phyloP scores from a whole-genome alignment of 2,888 invertebrate genomes.

The Acleris sparsana region DNA sequence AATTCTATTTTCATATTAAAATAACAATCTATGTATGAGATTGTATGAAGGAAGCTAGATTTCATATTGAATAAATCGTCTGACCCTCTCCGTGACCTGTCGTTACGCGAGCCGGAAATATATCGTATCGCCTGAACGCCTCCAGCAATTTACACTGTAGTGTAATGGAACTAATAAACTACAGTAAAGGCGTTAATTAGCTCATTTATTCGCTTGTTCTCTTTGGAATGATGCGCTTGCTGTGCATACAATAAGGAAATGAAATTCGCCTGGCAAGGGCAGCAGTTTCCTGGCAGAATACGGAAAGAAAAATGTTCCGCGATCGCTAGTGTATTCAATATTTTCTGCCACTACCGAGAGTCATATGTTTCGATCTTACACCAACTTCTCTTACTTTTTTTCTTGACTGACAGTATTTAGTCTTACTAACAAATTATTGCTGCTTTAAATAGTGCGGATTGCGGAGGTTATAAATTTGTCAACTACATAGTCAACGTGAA shows the following conservation, averaged over 20 bases:
- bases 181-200: slow-evolving; percentile 12
- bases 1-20: too few relatives aligned
- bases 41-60: background rate
- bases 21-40: too few relatives aligned
- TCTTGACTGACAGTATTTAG: slow-evolving; percentile 20
- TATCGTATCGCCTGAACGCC: slow-evolving; percentile 1
- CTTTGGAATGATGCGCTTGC: slow-evolving; percentile 16
- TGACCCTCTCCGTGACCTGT: slow-evolving; percentile 3
- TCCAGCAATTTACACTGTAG: slow-evolving; percentile 11
- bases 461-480: slow-evolving; percentile 24
- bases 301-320: slow-evolving; percentile 33
- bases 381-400: background rate
- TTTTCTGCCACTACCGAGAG: background rate
- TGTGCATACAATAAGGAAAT: slow-evolving; percentile 28
- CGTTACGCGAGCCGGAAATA: slow-evolving; percentile 6
- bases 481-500: slow-evolving; percentile 15
- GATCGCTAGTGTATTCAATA: slow-evolving; percentile 12
- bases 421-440: slow-evolving; percentile 27
- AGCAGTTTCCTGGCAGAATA: slow-evolving; percentile 29
- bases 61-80: slow-evolving; percentile 1
- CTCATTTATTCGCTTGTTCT: slow-evolving; percentile 13
- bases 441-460: slow-evolving; percentile 3
- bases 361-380: background rate
- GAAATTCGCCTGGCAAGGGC: slow-evolving; percentile 27
- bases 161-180: slow-evolving; percentile 18